These are phyloP conservation scores for Nomada hirtipes DNA, from an alignment of 2,888 invertebrate genomes.

Conservation along the genomic window DNA sequence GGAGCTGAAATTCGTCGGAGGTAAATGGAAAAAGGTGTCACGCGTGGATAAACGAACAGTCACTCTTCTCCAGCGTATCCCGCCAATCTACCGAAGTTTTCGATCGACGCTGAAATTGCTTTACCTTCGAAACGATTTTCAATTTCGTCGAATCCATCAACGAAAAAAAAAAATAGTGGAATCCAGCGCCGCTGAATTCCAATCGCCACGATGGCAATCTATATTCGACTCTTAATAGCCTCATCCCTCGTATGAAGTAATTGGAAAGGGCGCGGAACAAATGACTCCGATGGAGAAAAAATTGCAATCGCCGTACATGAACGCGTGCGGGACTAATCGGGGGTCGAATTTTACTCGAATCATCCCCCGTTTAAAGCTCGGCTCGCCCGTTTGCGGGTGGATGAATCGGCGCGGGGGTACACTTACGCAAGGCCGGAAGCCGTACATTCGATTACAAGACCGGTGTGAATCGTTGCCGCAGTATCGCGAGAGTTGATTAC, in stretches of 20 bases:
- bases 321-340: too few species aligned
- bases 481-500: constrained; percentile 63
- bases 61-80: too few species aligned
- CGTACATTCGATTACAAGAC: constrained; percentile 81
- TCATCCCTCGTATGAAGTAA: too few species aligned
- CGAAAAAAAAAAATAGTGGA: background rate
- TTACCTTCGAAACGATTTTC: too few species aligned
- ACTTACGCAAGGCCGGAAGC: constrained; percentile 81
- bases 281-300: too few species aligned
- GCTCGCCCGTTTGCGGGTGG: constrained; percentile 17
- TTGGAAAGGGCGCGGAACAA: too few species aligned
- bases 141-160: background rate
- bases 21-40: too few species aligned
- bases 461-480: constrained; percentile 77
- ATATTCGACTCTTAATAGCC: too few species aligned
- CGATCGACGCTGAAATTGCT: background rate
- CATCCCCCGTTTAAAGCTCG: background rate
- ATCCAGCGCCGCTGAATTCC: background rate
- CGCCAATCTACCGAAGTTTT: background rate
- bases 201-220: background rate
- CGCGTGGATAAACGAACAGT: too few species aligned
- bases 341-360: background rate
- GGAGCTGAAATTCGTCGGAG: too few species aligned
- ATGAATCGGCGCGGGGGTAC: constrained; percentile 40
- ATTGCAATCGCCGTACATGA: too few species aligned